Percentiles rank a stretch among this genome's conserved stretches.
These are phyloP conservation scores for Fundulus diaphanus DNA, from an alignment of 2,797 vertebrate species.

Conservation along the genomic window DNA sequence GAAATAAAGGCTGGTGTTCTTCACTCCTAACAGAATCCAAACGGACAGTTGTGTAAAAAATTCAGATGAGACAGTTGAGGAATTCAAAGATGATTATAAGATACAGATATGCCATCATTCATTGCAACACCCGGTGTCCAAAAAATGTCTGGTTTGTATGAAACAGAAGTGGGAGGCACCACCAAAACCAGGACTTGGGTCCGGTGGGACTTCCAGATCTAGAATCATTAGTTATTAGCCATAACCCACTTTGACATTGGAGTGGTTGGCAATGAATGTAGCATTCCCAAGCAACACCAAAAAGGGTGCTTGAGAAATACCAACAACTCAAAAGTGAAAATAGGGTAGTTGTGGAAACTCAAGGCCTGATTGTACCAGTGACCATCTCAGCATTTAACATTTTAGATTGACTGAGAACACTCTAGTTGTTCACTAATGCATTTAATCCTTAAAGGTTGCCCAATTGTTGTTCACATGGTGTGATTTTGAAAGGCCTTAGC, in stretches of 20 bases:
- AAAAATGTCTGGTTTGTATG: not conserved
- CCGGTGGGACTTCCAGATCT: not conserved
- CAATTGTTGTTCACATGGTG: not conserved
- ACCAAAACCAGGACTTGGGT: not conserved
- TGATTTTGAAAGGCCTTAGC: too few relatives aligned
- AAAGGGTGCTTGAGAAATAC: not conserved
- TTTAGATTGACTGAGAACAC: not conserved
- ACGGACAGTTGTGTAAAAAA: not conserved
- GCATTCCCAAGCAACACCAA: not conserved
- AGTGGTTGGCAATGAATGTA: not conserved
- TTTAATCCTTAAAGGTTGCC: not conserved
- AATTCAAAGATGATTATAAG: not conserved
- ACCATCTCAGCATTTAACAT: not conserved
- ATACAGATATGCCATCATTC: not conserved
- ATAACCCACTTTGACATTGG: too few relatives aligned
- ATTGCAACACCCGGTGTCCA: not conserved
- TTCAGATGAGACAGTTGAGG: not conserved
- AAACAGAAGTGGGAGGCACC: not conserved
- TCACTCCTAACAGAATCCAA: too few relatives aligned
- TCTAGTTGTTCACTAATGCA: not conserved
- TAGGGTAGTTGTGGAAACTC: not conserved
- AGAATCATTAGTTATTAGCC: not conserved
- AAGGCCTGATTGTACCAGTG: not conserved
- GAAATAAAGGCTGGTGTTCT: too few relatives aligned
- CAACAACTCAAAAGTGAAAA: not conserved